A percentile compares a stretch with the other conserved stretches of the same genome.
phyloP scores from a whole-genome alignment of 2,888 invertebrate genomes.

The Didymodactylos carnosus region DNA sequence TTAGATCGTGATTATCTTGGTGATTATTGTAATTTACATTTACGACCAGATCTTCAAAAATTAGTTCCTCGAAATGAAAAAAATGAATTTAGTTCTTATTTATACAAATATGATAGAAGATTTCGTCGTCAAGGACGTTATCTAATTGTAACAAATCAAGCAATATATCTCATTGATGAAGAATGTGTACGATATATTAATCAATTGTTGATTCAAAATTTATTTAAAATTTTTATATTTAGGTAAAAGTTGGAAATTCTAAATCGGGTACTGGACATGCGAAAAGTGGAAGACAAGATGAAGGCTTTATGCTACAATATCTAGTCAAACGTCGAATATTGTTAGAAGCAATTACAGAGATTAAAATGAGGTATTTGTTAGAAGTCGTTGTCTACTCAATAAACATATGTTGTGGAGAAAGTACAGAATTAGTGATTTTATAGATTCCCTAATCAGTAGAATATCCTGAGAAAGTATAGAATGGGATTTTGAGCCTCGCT shows the following conservation, averaged over 20 bases:
- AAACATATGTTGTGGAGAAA: too few relatives aligned
- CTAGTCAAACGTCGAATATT: neutral
- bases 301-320: neutral
- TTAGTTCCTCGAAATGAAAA: constrained; percentile 46
- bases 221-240: neutral
- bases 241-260: neutral
- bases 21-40: constrained; percentile 49
- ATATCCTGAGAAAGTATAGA: too few relatives aligned
- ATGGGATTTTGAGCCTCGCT: too few relatives aligned
- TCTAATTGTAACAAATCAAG: constrained; percentile 43
- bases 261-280: neutral
- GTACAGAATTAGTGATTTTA: too few relatives aligned
- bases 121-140: constrained; percentile 39
- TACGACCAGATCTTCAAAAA: constrained; percentile 40
- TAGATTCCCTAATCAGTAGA: too few relatives aligned
- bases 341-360: neutral
- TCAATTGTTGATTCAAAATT: neutral
- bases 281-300: neutral
- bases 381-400: neutral
- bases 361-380: constrained; percentile 4
- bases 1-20: constrained; percentile 48
- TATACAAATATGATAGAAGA: constrained; percentile 46
- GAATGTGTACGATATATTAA: constrained; percentile 38
- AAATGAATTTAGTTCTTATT: constrained; percentile 46
- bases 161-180: constrained; percentile 44